These are phyloP conservation scores for Trigoniulus corallinus DNA, from an alignment of 1,140 invertebrate species.

Conservation along the genomic window DNA sequence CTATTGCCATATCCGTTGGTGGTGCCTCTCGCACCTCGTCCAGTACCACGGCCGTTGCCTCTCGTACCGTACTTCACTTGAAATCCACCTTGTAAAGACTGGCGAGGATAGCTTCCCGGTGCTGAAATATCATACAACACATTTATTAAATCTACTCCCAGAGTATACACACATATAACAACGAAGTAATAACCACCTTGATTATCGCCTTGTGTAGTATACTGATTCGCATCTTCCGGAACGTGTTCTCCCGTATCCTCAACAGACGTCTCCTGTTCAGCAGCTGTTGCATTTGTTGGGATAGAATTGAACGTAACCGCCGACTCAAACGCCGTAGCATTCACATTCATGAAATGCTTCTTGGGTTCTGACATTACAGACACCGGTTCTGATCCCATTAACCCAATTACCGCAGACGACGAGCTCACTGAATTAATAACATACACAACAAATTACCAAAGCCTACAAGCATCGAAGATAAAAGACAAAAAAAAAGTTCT, in stretches of 20 bases:
- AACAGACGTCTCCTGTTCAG: not conserved
- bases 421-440: no score
- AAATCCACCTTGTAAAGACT: not conserved
- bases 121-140: not conserved
- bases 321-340: slow-evolving; percentile 6
- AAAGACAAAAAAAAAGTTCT: no score
- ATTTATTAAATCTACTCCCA: not conserved
- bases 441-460: no score
- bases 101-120: slow-evolving; percentile 1
- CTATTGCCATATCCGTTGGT: slow-evolving; percentile 1
- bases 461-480: no score
- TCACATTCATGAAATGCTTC: slow-evolving; percentile 7
- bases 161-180: not conserved
- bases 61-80: slow-evolving; percentile 14
- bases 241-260: not conserved
- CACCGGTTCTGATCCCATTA: no score
- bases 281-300: not conserved
- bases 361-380: not conserved
- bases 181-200: not conserved
- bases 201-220: not conserved
- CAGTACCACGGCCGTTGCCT: slow-evolving; percentile 24
- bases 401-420: no score
- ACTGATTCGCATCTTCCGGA: not conserved
- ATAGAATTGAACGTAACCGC: not conserved
- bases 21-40: slow-evolving; percentile 11